A percentile compares a stretch with the other conserved stretches of the same genome.
phyloP scores from a whole-genome alignment of 1,140 invertebrate species.

The Odontomachus brunneus region DNA sequence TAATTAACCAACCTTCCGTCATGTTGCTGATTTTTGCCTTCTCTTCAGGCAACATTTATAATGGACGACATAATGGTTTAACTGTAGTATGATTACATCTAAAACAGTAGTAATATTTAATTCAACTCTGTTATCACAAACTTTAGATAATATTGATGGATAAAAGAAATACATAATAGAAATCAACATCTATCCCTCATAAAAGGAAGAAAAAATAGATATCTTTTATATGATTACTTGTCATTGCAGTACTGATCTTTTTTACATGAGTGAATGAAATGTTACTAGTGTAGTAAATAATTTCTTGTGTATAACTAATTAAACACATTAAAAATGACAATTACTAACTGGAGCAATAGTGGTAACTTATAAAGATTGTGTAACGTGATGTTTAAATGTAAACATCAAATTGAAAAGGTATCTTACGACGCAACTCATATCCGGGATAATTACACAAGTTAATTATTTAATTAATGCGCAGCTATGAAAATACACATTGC shows the following conservation, averaged over 20 bases:
- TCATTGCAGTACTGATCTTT: not conserved
- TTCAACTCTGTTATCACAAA: constrained; percentile 1
- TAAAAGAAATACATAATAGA: not conserved
- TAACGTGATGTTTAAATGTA: constrained; percentile 34
- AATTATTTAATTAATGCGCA: constrained; percentile 54
- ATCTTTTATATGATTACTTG: constrained; percentile 4
- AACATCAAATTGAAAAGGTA: not conserved
- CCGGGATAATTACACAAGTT: constrained; percentile 3
- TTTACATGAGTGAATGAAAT: not conserved
- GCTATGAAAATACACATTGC: constrained; percentile 21
- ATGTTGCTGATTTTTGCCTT: constrained; percentile 79
- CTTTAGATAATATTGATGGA: constrained; percentile 9
- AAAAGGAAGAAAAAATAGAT: constrained; percentile 24
- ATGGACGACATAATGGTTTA: constrained; percentile 36
- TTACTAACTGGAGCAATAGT: not conserved
- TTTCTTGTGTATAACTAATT: not conserved
- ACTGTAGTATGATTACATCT: constrained; percentile 61
- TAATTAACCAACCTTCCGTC: constrained; percentile 79
- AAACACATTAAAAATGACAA: not conserved
- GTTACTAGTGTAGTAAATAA: constrained; percentile 12
- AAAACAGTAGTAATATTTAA: constrained; percentile 54
- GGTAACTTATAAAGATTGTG: constrained; percentile 43
- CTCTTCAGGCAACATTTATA: constrained; percentile 80
- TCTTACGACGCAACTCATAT: not conserved
- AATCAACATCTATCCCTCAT: constrained; percentile 34